Evolutionary conservation across 2,888 invertebrate genomes (phyloP), one percentile per base, ranked within the genome.

Genomic region (Dorcus parallelipipedus): DNA sequence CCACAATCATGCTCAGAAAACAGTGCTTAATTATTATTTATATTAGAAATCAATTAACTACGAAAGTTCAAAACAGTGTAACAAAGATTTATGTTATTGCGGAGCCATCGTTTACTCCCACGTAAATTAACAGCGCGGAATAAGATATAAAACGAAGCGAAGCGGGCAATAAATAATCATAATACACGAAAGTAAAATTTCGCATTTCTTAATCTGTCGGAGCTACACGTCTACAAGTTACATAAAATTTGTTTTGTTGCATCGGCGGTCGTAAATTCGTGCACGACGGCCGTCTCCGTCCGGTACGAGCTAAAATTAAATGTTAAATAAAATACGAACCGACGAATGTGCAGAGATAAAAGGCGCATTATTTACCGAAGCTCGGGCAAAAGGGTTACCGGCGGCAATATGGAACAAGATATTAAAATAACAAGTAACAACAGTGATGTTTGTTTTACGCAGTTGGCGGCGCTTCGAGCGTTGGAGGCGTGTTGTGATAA

Each of bases 381-480:
- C 63, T 56, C 62, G 61, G 69, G 68, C 68, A 68, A 69, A 72
- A 71, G 68, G 67, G 69, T 71, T 58, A 72, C 75, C 71, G 69
- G 71, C 59, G 74, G 76, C 73, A 69, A 66, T 67, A 52, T 51
- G 54, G 60, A 76, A 76, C 75, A 73, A 76, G 75, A 76, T 76
- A 76, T 76, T 75, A 75, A 76, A 76, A 76, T 76, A 77, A 76
- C 76, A 71, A 76, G 75, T 75, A 76, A 71, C 71, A 77, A 76
- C 76, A 75, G 72, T 76, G 75, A 75, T 77, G 76, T 78, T 77
- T 77, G 77, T 76, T 77, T 76, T 75, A 75, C 69, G 72, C 71
- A 70, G 71, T 75, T 65, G 72, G 74, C 77, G 78, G 78, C 77
- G 76, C 77, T 71, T 66, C 63, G 64, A 72, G 78, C 76, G 73